These are phyloP conservation scores for Ophion slaviceki DNA, from an alignment of 2,888 invertebrate genomes.

Conservation along the genomic window DNA sequence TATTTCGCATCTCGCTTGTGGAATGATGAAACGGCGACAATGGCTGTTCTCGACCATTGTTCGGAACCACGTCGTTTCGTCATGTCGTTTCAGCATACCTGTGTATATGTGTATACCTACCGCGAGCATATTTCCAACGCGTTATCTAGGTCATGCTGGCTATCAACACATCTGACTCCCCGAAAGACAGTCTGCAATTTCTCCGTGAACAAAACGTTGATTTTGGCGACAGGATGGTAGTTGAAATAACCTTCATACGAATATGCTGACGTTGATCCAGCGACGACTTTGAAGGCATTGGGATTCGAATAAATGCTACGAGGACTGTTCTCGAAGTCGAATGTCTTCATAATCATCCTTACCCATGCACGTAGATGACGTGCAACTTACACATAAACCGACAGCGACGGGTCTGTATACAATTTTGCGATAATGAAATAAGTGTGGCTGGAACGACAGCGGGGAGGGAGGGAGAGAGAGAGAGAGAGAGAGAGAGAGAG, in stretches of 20 bases:
- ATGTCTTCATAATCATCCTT: neutral
- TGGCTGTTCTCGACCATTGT: neutral
- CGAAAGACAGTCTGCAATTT: neutral
- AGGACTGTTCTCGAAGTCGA: neutral
- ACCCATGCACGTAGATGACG: neutral
- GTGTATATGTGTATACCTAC: no score
- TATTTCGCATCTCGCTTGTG: neutral
- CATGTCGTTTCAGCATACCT: no score
- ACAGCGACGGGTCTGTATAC: slow-evolving; percentile 17
- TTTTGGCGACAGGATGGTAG: neutral
- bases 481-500: neutral
- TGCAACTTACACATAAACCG: neutral
- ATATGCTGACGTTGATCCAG: neutral
- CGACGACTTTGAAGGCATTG: neutral
- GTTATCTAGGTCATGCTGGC: neutral
- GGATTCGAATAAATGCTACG: neutral
- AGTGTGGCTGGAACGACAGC: slow-evolving; percentile 69
- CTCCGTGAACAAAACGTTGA: neutral
- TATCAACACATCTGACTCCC: neutral
- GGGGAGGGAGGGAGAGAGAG: neutral
- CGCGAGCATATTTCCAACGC: no score
- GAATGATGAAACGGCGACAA: neutral
- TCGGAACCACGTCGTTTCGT: no score
- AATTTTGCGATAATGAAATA: slow-evolving; percentile 75
- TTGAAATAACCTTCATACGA: neutral